Conservation (phyloP, 2,113 vertebrate genomes). For the Phodopus roborovskii region DNA sequence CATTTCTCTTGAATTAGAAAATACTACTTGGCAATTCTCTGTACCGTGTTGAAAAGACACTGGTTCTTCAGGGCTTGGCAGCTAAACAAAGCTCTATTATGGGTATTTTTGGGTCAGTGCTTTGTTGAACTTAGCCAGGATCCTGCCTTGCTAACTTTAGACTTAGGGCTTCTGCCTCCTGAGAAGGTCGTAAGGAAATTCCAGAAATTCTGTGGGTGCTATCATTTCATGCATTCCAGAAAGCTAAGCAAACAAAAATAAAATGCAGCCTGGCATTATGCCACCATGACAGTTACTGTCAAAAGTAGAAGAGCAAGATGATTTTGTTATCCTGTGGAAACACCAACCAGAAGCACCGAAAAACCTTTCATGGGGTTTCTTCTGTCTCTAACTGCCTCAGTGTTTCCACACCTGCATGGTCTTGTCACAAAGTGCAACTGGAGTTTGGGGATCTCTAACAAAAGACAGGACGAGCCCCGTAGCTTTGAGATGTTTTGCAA, state of each 20-base stretch:
- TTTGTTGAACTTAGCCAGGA: slow-evolving; percentile 34
- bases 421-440: neutral
- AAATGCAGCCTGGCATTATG: neutral
- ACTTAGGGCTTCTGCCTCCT: neutral
- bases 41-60: neutral
- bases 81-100: slow-evolving; percentile 9
- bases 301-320: neutral
- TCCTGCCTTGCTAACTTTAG: slow-evolving; percentile 61
- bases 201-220: slow-evolving; percentile 55
- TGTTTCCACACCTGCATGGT: neutral
- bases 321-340: neutral
- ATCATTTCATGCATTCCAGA: slow-evolving; percentile 39
- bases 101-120: slow-evolving; percentile 42
- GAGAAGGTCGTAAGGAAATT: slow-evolving; percentile 56
- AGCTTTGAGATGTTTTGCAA: neutral
- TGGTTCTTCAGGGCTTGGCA: slow-evolving; percentile 30
- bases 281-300: slow-evolving; percentile 48
- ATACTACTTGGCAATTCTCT: neutral
- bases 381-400: neutral
- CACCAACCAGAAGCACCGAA: neutral
- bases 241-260: slow-evolving; percentile 38
- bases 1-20: slow-evolving; percentile 33
- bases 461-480: neutral
- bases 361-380: neutral
- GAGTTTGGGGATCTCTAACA: slow-evolving; percentile 23